phyloP scores from a whole-genome alignment of 2,797 vertebrate species.

The Spinus olivaceus region DNA sequence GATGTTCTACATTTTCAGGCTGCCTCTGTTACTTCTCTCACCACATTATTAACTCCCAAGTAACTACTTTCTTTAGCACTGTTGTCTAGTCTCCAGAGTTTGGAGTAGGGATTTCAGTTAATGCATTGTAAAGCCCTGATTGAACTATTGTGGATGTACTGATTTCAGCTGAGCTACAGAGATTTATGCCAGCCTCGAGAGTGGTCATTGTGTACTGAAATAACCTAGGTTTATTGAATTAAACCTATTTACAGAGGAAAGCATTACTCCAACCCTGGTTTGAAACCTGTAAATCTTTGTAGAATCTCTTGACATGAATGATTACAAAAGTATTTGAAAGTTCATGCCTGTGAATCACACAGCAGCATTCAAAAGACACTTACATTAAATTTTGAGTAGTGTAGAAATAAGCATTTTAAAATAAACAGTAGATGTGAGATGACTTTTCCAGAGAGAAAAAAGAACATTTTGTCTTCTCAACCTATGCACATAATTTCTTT shows the following conservation, averaged over 20 bases:
- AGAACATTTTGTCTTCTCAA: background rate
- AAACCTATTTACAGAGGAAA: background rate
- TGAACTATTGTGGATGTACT: background rate
- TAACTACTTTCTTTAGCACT: background rate
- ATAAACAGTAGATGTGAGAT: background rate
- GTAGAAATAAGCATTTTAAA: background rate
- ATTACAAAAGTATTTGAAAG: background rate
- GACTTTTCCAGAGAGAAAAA: background rate
- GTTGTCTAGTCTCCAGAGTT: background rate
- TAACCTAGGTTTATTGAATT: background rate
- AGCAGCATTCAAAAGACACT: background rate
- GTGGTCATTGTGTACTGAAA: background rate
- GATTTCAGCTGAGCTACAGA: background rate
- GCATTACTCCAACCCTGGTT: background rate
- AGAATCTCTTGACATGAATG: background rate
- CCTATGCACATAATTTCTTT: background rate
- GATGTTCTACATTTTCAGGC: background rate
- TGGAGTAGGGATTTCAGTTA: background rate
- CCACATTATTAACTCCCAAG: background rate
- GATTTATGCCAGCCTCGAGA: background rate
- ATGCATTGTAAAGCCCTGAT: background rate
- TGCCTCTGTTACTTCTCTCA: background rate
- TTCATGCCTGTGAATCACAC: background rate
- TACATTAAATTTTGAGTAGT: background rate
- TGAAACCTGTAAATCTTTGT: background rate